Conservation (phyloP, 2,888 invertebrate species). For the Pseudolycoriella hygida region DNA sequence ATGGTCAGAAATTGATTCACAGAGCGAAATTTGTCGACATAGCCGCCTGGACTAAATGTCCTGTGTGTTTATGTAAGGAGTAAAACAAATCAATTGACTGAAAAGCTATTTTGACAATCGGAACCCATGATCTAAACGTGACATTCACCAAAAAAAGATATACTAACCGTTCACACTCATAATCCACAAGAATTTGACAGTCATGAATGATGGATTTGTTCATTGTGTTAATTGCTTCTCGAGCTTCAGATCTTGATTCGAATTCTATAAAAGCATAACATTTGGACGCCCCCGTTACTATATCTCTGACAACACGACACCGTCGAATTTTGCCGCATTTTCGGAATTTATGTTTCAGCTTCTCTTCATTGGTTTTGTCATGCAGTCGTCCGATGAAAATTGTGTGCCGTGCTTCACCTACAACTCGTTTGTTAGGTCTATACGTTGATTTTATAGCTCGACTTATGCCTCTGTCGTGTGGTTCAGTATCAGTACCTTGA, state of each 20-base stretch:
- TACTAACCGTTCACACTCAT: constrained; percentile 46
- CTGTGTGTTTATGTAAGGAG: too few relatives aligned
- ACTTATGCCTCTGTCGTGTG: constrained; percentile 62
- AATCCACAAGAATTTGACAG: constrained; percentile 53
- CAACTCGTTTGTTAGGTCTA: constrained; percentile 42
- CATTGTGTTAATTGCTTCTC: constrained; percentile 40
- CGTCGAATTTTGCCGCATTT: constrained; percentile 46
- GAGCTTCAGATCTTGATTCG: constrained; percentile 38
- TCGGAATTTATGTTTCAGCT: constrained; percentile 35
- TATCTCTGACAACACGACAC: constrained; percentile 51
- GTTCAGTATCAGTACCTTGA: constrained; percentile 50
- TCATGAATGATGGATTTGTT: constrained; percentile 46
- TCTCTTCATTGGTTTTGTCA: constrained; percentile 43
- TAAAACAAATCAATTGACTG: too few relatives aligned
- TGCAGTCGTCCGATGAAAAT: constrained; percentile 60
- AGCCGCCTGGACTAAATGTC: too few relatives aligned
- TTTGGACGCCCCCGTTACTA: constrained; percentile 67
- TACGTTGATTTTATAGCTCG: constrained; percentile 53
- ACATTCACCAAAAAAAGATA: too few relatives aligned
- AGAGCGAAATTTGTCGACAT: too few relatives aligned
- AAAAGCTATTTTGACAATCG: too few relatives aligned
- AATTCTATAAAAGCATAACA: constrained; percentile 80
- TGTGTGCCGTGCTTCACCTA: constrained; percentile 50
- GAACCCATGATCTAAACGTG: too few relatives aligned
- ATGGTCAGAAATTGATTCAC: too few relatives aligned